Evolutionary conservation across 2,888 invertebrate genomes (phyloP), one percentile per base, ranked within the genome.

Genomic region (Campoplex nolae): DNA sequence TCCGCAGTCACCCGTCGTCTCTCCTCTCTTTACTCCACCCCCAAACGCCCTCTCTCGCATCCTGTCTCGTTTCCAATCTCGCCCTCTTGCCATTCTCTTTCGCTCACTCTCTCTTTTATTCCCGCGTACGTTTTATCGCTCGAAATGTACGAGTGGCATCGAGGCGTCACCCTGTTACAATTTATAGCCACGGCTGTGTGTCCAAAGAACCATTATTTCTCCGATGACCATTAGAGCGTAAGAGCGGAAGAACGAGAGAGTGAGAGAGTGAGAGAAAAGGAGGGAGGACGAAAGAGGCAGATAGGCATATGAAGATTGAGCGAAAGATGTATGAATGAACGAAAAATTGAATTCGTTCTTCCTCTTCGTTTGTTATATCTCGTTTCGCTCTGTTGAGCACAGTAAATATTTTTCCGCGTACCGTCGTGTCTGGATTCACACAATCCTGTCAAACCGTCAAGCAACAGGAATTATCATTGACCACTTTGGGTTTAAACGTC

Each of bases 71-170:
- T 79, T 54, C 68, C 54, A 45, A 68, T 70, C 38, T 70, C 75
- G 13, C 51, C 78, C 78, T 45, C 70, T 70, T 56, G 54, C 42
- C 42, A 42, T 54, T 58, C 28, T 70, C 67, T 56, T 70, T 48
- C 73, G 54, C 85, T 76, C 80, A 79, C 83, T 78, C 76, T 78
- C 76, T 84, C 86, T 85, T 88, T 81, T 83, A 80, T 75, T 86
- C 74, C 75, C 85, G 78, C 73, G 75, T 84, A 80, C 86, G 83
- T 88, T 91, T 89, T 89, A 89, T 89, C 90, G 89, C 84, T 88
- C 87, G 85, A 90, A 90, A 91, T 87, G 88, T 88, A 89, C 88
- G 84, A 89, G 86, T 90, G 89, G 88, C 89, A 89, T 90, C 89
- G 90, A 90, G 89, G 90, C 90, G 90, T 90, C 89, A 89, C 85